Conservation (phyloP, 2,113 vertebrate genomes). For the Seriola aureovittata region DNA sequence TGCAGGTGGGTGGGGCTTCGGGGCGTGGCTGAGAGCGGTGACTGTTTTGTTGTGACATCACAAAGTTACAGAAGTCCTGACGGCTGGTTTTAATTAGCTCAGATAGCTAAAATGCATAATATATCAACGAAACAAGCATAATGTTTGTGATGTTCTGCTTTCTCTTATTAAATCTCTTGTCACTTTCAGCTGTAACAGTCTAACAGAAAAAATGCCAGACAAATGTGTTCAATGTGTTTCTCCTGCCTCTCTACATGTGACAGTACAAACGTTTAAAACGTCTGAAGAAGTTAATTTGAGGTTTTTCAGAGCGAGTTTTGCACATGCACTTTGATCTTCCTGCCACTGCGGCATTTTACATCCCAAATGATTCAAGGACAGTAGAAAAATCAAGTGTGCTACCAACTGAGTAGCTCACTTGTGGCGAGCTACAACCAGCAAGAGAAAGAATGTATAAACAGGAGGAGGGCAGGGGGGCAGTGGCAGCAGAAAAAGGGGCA, state of each 20-base stretch:
- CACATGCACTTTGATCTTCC: not conserved
- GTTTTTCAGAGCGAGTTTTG: not conserved
- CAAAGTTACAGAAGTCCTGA: too few species aligned
- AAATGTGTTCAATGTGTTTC: accelerated
- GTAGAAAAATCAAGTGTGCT: conserved; percentile 8
- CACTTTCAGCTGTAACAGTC: not conserved
- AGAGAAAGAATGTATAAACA: not conserved
- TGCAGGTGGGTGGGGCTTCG: too few species aligned
- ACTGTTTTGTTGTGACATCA: too few species aligned
- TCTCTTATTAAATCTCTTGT: not conserved
- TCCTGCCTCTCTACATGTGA: not conserved
- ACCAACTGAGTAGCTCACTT: not conserved
- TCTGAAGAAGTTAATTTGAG: not conserved
- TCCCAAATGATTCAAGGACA: not conserved
- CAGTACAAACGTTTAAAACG: not conserved
- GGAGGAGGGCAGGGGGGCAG: conserved; percentile 9
- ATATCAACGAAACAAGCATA: not conserved
- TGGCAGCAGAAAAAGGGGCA: not conserved
- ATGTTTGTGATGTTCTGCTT: not conserved
- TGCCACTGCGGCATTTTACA: conserved; percentile 26
- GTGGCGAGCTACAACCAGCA: conserved; percentile 23
- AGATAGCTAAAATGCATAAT: not conserved
- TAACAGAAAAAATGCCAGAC: not conserved
- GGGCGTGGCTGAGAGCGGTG: too few species aligned
- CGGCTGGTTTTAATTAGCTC: too few species aligned